Evolutionary conservation across 2,888 invertebrate genomes (phyloP).

Genomic region (Ochropleura leucogaster): DNA sequence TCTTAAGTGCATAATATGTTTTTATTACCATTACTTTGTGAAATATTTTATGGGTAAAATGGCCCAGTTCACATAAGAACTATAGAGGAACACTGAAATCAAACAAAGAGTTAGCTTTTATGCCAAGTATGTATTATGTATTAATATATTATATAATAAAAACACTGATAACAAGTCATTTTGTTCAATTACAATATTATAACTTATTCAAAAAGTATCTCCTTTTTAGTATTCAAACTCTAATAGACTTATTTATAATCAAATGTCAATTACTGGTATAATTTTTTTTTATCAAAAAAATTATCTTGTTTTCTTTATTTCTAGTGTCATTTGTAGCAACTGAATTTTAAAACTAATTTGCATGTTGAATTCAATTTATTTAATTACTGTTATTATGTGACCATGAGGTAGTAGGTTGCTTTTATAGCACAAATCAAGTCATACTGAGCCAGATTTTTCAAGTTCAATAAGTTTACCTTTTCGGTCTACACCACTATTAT

Average conservation of each 20-base stretch:
- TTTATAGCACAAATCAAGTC: background rate
- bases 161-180: background rate
- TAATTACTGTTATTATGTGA: background rate
- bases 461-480: conserved; percentile 88
- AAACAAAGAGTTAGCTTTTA: background rate
- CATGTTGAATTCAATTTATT: background rate
- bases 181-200: background rate
- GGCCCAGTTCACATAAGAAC: background rate
- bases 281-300: background rate
- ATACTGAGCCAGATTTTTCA: conserved; percentile 75
- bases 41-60: background rate
- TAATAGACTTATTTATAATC: background rate
- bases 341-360: background rate
- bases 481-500: conserved; percentile 88
- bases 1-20: background rate
- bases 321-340: background rate
- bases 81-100: background rate
- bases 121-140: background rate
- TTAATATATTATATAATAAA: too few species aligned
- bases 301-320: background rate
- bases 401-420: background rate
- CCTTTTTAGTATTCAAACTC: background rate
- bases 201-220: background rate
- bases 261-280: background rate
- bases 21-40: background rate